Evolutionary conservation across 2,797 vertebrate genomes (phyloP).

Genomic region (Thalassophryne amazonica): DNA sequence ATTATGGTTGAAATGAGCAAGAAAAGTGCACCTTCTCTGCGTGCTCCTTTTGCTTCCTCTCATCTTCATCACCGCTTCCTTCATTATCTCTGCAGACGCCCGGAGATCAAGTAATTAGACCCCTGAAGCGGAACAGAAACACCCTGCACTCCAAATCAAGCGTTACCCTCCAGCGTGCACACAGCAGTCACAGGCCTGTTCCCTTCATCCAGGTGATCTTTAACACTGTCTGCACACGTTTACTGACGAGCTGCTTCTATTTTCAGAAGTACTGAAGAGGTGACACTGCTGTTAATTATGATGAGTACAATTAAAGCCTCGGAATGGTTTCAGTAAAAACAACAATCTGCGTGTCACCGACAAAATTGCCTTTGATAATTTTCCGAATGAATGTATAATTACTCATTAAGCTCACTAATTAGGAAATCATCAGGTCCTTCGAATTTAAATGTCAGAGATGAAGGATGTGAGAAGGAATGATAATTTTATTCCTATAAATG

Average conservation of each 20-base stretch:
- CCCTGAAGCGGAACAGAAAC: slow-evolving; percentile 14
- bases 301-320: slow-evolving; percentile 27
- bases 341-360: slow-evolving; percentile 16
- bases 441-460: slow-evolving; percentile 30
- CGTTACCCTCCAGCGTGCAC: no score
- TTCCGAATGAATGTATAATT: slow-evolving; percentile 34
- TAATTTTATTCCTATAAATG: slow-evolving; percentile 5
- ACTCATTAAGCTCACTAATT: slow-evolving; percentile 48
- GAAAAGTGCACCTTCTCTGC: neutral
- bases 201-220: neutral
- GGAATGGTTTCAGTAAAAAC: slow-evolving; percentile 10
- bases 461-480: slow-evolving; percentile 16
- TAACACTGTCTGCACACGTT: neutral
- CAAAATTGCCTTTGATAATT: slow-evolving; percentile 36
- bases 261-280: neutral
- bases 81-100: slow-evolving; percentile 27
- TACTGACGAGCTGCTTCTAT: slow-evolving; percentile 5
- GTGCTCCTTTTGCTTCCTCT: neutral
- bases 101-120: slow-evolving; percentile 48
- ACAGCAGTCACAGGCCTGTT: neutral
- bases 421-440: slow-evolving; percentile 21
- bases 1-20: no score
- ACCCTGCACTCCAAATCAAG: no score
- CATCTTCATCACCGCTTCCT: slow-evolving; percentile 27
- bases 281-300: slow-evolving; percentile 25